Conservation (phyloP, 2,888 invertebrate species). For the Lottia scabra region DNA sequence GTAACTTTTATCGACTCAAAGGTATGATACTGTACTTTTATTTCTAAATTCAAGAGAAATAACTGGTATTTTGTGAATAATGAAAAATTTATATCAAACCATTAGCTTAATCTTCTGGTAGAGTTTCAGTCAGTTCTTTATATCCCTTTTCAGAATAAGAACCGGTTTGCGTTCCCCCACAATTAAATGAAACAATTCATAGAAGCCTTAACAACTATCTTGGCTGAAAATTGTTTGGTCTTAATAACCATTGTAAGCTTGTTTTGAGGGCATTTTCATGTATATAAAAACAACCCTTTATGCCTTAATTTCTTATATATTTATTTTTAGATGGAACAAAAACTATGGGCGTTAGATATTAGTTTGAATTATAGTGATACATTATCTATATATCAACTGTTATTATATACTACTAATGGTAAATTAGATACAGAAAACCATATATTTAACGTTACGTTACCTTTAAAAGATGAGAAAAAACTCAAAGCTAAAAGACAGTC, state of each 20-base stretch:
- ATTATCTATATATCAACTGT: conserved; percentile 63
- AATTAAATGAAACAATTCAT: too few species aligned
- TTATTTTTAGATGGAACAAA: conserved; percentile 61
- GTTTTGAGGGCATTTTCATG: too few species aligned
- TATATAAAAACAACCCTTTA: background rate
- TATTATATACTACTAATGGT: conserved; percentile 64
- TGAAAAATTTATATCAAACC: too few species aligned
- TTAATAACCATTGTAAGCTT: too few species aligned
- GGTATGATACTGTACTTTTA: background rate
- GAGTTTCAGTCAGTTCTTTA: too few species aligned
- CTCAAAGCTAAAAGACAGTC: conserved; percentile 34
- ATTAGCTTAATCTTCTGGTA: too few species aligned
- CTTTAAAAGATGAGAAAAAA: conserved; percentile 39
- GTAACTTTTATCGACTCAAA: conserved; percentile 67
- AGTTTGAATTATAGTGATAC: conserved; percentile 65
- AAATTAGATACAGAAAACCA: conserved; percentile 58
- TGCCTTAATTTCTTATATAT: background rate
- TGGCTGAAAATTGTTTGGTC: too few species aligned
- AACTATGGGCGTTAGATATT: conserved; percentile 67
- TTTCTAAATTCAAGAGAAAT: too few species aligned
- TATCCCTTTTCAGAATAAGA: too few species aligned
- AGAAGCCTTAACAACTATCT: too few species aligned
- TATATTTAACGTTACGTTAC: conserved; percentile 52
- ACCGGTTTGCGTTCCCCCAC: too few species aligned
- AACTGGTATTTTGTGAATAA: too few species aligned